These are phyloP conservation scores for Asarcornis scutulata DNA, from an alignment of 2,113 vertebrate genomes.

Conservation along the genomic window DNA sequence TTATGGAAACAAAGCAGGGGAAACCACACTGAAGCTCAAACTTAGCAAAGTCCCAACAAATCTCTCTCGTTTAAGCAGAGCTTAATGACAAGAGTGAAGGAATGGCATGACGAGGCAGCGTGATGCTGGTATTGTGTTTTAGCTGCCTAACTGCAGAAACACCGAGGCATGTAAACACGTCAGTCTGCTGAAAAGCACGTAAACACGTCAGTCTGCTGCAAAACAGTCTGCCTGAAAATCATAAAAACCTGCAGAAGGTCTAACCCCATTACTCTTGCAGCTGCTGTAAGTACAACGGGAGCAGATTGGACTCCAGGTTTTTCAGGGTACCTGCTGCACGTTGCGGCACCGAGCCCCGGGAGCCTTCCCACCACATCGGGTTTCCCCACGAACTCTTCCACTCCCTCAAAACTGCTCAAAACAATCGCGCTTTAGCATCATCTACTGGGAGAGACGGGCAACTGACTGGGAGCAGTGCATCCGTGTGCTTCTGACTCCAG, in stretches of 20 bases:
- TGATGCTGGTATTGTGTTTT: not conserved
- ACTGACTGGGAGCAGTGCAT: slow-evolving; percentile 34
- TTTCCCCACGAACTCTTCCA: not conserved
- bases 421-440: slow-evolving; percentile 33
- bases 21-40: not conserved
- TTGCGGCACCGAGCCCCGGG: not conserved
- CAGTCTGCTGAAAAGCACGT: not conserved
- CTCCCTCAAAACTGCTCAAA: not conserved
- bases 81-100: not conserved
- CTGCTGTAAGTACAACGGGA: not conserved
- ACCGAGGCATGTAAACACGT: not conserved
- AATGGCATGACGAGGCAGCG: not conserved
- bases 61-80: slow-evolving; percentile 14
- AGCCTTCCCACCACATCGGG: not conserved
- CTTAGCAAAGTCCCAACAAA: not conserved
- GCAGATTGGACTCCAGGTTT: not conserved
- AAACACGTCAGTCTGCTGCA: not conserved
- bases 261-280: not conserved
- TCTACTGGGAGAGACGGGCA: slow-evolving; percentile 55
- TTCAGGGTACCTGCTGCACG: not conserved
- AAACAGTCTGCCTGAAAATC: not conserved
- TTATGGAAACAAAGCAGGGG: not conserved
- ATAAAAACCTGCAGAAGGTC: not conserved
- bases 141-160: not conserved
- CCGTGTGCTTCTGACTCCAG: not conserved